phyloP scores from a whole-genome alignment of 2,113 vertebrate species.

The Cygnus atratus region DNA sequence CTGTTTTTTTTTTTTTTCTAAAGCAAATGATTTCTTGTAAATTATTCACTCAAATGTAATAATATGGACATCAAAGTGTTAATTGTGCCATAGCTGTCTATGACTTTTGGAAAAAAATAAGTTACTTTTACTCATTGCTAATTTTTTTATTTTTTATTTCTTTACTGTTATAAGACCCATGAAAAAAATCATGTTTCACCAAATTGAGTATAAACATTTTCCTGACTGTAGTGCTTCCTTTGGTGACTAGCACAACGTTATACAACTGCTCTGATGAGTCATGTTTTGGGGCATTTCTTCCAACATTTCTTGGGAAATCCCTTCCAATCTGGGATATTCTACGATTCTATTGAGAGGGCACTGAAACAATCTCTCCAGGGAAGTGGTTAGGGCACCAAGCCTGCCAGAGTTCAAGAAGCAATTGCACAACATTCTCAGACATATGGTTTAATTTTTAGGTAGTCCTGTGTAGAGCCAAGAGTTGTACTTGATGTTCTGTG shows the following conservation, averaged over 20 bases:
- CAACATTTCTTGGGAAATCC: background rate
- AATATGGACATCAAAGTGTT: background rate
- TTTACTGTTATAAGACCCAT: background rate
- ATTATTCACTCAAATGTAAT: background rate
- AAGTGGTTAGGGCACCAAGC: background rate
- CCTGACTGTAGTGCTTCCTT: background rate
- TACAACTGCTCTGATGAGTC: rapidly evolving
- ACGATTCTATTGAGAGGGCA: background rate
- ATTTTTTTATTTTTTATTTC: background rate
- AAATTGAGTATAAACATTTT: background rate
- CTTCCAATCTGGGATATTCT: background rate
- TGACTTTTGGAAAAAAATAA: background rate
- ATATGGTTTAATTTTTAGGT: background rate
- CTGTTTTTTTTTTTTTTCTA: no score
- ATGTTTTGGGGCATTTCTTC: background rate
- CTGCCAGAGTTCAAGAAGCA: background rate
- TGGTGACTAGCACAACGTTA: background rate
- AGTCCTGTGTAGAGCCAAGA: background rate
- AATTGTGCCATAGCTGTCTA: background rate
- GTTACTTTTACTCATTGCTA: background rate
- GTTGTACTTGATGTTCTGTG: background rate
- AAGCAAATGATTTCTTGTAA: background rate
- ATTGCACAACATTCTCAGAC: background rate
- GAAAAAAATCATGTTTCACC: background rate
- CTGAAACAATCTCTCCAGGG: background rate